Base-by-base conservation (phyloP, 2,888 invertebrate genomes). In the Callosobruchus maculatus region DNA sequence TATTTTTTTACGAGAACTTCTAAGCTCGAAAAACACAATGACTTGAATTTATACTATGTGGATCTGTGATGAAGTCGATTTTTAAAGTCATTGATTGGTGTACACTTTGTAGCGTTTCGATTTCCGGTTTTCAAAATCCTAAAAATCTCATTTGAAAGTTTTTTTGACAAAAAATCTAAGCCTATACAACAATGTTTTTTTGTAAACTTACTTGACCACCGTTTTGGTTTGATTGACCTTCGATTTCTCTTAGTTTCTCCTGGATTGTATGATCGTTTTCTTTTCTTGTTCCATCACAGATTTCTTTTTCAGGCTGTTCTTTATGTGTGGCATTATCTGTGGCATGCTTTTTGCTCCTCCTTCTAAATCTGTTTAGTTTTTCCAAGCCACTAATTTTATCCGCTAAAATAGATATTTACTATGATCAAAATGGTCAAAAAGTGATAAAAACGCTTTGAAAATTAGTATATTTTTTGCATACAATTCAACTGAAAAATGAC, bases 241-340 rank as follows among this genome's bases (percentile, higher is more conserved):
- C 13, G 13, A 49, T 49, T 18, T 49, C 49, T 7, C 18, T 49
- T 18, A 18, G 49, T 13, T 3, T 18, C 13, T 49, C 13, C 13
- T 49, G 4, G 4, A 18, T 49, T 18, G 13, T 18, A 49, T 13
- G 49, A 49, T 49, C 26, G 26, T 26, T 1, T 49, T 49, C 13
- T 7, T 49, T 49, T 49, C 13, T 49, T 70, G 31, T 22, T 71
- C 67, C n/a, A n/a, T n/a, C n/a, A n/a, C n/a, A n/a, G n/a, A n/a
- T n/a, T 70, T 75, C 71, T 31, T 68, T 71, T 76, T 72, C 21
- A 75, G 22, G 20, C n/a, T n/a, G n/a, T 67, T 66, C 70, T 69
- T 67, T 5, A 71, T 71, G 73, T 20, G 69, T 74, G 70, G 22
- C 26, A n/a, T 22, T 67, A 68, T 70, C 67, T 26, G 20, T 68